phyloP scores from a whole-genome alignment of 2,113 vertebrate species.

The Bambusicola thoracicus region DNA sequence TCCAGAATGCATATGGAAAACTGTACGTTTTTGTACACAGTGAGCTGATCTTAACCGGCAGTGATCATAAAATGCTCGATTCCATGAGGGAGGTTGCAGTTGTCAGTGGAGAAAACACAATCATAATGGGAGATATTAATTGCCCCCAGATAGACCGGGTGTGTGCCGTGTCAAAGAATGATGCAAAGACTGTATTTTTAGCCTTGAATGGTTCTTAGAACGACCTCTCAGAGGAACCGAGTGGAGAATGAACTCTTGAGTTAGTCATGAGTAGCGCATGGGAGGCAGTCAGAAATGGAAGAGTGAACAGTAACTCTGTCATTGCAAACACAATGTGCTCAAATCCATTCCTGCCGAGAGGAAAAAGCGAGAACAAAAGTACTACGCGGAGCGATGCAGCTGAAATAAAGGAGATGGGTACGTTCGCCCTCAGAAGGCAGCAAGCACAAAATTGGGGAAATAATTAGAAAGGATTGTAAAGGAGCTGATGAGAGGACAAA shows the following conservation, averaged over 20 bases:
- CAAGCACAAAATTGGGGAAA: neutral
- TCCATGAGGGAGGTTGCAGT: neutral
- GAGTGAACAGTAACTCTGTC: neutral
- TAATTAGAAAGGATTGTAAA: neutral
- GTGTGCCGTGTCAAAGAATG: neutral
- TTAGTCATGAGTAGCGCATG: neutral
- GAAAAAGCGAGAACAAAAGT: neutral
- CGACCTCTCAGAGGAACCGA: slow-evolving; percentile 16
- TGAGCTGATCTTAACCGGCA: neutral
- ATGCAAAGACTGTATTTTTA: slow-evolving; percentile 50
- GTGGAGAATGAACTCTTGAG: slow-evolving; percentile 2
- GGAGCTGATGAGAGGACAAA: neutral
- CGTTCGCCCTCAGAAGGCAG: neutral
- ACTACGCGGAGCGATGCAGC: neutral
- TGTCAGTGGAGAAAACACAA: neutral
- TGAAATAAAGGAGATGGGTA: neutral
- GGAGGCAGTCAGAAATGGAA: neutral
- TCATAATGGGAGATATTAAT: slow-evolving; percentile 16
- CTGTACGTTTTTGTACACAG: neutral
- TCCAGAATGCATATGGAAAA: neutral
- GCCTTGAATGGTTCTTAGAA: slow-evolving; percentile 29
- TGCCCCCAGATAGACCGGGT: neutral
- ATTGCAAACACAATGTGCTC: neutral
- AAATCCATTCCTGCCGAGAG: neutral
- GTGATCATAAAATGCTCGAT: neutral